Percentiles rank a stretch among this genome's conserved stretches.
Conservation (phyloP, 2,888 invertebrate genomes). For the Julus scandinavius region DNA sequence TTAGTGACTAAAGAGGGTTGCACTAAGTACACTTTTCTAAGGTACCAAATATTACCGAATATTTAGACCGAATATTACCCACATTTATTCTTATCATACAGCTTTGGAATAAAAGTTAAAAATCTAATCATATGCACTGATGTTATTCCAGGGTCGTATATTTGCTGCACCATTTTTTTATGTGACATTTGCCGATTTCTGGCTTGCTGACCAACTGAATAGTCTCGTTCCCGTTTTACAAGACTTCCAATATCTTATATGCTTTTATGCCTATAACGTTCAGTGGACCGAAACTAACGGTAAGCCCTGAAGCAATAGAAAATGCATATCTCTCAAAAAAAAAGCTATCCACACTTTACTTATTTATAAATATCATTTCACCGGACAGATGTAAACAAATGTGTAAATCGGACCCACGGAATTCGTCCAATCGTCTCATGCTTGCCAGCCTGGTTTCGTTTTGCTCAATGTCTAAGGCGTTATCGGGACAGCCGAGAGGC, state of each 20-base stretch:
- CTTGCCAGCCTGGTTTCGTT: conserved; percentile 97
- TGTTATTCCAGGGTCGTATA: conserved; percentile 77
- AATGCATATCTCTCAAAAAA: background rate
- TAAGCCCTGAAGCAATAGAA: conserved; percentile 4
- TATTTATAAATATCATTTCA: background rate
- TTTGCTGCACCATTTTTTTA: conserved; percentile 91
- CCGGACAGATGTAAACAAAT: conserved; percentile 72
- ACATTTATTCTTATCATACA: no score
- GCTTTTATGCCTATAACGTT: conserved; percentile 82
- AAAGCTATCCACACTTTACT: background rate
- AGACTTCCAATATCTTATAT: conserved; percentile 93
- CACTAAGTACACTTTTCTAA: no score
- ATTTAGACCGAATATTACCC: no score
- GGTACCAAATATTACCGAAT: no score
- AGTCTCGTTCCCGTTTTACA: conserved; percentile 88
- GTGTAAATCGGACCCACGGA: conserved; percentile 77
- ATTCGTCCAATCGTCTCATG: conserved; percentile 88
- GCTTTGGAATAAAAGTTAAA: no score
- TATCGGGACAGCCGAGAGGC: conserved; percentile 93
- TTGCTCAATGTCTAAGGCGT: conserved; percentile 95
- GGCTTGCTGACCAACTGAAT: conserved; percentile 98
- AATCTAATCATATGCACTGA: background rate
- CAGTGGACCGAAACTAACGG: conserved; percentile 56
- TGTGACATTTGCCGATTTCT: conserved; percentile 97
- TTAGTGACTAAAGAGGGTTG: no score